Conservation (phyloP, 2,888 invertebrate species). For the Ceramica pisi region DNA sequence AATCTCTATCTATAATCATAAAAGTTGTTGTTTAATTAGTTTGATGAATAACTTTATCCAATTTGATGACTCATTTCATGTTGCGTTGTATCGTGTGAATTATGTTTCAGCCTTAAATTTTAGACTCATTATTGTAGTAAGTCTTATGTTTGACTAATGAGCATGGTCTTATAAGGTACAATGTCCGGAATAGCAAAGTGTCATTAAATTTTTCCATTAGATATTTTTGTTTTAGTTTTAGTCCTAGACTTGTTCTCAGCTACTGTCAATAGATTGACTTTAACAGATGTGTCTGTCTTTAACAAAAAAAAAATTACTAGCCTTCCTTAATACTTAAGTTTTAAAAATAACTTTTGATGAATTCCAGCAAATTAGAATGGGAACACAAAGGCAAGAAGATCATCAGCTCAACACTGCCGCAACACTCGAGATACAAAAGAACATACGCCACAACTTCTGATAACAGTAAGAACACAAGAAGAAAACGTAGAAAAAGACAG, state of each 20-base stretch:
- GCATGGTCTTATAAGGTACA: too few relatives aligned
- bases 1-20: neutral
- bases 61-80: neutral
- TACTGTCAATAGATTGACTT: too few relatives aligned
- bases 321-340: too few relatives aligned
- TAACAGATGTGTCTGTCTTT: too few relatives aligned
- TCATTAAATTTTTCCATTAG: too few relatives aligned
- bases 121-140: neutral
- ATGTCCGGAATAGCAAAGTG: too few relatives aligned
- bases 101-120: neutral
- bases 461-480: conserved; percentile 64
- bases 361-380: conserved; percentile 85
- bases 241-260: too few relatives aligned
- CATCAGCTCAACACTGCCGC: conserved; percentile 77
- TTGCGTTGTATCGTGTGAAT: neutral
- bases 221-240: too few relatives aligned
- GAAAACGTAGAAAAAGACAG: conserved; percentile 81
- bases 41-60: neutral
- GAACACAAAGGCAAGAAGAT: conserved; percentile 86
- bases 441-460: conserved; percentile 64
- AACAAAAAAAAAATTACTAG: too few relatives aligned
- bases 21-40: neutral
- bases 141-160: neutral
- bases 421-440: conserved; percentile 83
- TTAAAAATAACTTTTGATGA: too few relatives aligned